phyloP scores from a whole-genome alignment of 2,888 invertebrate genomes.

The Helicoverpa assulta region DNA sequence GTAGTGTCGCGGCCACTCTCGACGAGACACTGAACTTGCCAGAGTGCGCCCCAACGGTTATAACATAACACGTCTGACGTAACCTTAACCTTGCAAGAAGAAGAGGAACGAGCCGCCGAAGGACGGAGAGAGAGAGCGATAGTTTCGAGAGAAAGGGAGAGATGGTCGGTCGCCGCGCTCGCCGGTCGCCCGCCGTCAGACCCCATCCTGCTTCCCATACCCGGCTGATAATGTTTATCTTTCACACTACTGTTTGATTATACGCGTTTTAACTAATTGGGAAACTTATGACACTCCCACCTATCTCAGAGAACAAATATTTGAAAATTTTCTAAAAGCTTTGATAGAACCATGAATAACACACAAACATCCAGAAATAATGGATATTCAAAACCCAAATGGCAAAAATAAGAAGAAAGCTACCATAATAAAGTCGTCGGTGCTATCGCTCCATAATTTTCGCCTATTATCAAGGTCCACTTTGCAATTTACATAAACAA shows the following conservation, averaged over 20 bases:
- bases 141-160: constrained; percentile 88
- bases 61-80: constrained; percentile 91
- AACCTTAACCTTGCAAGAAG: constrained; percentile 91
- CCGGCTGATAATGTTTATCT: constrained; percentile 53
- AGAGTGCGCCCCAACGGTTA: constrained; percentile 90
- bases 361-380: constrained; percentile 22
- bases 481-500: constrained; percentile 53
- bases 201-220: constrained; percentile 64
- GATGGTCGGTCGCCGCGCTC: constrained; percentile 72
- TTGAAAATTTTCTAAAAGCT: constrained; percentile 29
- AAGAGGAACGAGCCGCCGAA: constrained; percentile 89
- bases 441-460: constrained; percentile 40
- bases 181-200: constrained; percentile 63
- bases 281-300: constrained; percentile 37
- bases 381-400: neutral
- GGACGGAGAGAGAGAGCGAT: constrained; percentile 90
- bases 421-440: constrained; percentile 40
- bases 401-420: neutral
- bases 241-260: constrained; percentile 56
- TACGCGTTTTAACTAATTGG: constrained; percentile 45
- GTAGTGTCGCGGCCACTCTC: constrained; percentile 89
- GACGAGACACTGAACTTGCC: constrained; percentile 90
- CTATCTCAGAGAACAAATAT: constrained; percentile 21
- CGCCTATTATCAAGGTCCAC: constrained; percentile 47
- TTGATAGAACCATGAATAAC: constrained; percentile 14